Base-by-base conservation (phyloP, 2,113 vertebrate species). In the Micronycteris hirsuta region DNA sequence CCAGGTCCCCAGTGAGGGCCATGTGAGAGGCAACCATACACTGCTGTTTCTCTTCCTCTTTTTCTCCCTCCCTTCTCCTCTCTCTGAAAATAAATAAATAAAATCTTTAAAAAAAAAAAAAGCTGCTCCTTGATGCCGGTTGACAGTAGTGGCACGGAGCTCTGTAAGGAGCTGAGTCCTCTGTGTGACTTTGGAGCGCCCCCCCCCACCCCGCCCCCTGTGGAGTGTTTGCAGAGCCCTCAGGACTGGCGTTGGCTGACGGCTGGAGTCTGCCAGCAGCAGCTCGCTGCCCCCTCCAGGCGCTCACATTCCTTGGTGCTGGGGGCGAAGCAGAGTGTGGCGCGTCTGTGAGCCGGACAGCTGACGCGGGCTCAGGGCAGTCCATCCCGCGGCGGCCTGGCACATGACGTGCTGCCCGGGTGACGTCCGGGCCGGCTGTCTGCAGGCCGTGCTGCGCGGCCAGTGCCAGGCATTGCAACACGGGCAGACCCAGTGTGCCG, bases 401-500 rank as follows among this genome's bases (percentile, higher is more conserved):
- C 1, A 2, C 2, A 58, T 36, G 90, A 54, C 95, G 15, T 4
- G 68, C 68, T 4, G 22, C 52, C 77, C 20, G 4, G 4, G 12
- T 20, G 13, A 15, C 15, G 15, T 9, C 65, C 1, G 13, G 41
- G 16, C 4, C 7, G 61, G 81, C 63, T 45, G 70, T 17, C 63
- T 67, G 19, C 1, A 11, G n/a, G n/a, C 33, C 17, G n/a, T 0
- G 5, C 43, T 0, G 4, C 26, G 0, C 2, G 13, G 65, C 87
- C 22, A 5, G 41, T 81, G 74, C 91, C 90, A 86, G 5, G 36
- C 15, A 0, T 14, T 49, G 87, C 5, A 0, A 20, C 31, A 28
- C 0, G 4, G 2, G 43, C n/a, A n/a, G 17, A 43, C 3, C 58
- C 10, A 9, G 31, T 0, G 8, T 41, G 26, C 43, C 0, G 0